Conservation (phyloP, 2,888 invertebrate species). For the Geophilus truncorum region DNA sequence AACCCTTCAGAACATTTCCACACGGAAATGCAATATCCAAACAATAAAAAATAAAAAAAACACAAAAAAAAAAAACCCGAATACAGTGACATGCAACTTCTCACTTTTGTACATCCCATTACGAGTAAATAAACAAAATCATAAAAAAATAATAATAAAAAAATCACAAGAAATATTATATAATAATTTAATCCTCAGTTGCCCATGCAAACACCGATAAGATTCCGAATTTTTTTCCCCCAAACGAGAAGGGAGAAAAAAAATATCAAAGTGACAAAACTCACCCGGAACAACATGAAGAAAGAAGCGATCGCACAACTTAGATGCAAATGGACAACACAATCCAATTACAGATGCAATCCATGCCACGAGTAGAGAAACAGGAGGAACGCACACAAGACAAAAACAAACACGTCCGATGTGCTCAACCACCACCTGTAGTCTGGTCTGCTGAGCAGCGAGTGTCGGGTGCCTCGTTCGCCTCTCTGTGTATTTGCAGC, state of each 20-base stretch:
- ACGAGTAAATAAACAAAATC: too few relatives aligned
- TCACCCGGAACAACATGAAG: constrained; percentile 27
- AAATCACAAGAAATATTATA: too few relatives aligned
- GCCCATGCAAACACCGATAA: too few relatives aligned
- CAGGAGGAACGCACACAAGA: neutral
- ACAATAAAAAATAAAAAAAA: neutral
- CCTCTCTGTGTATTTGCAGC: neutral
- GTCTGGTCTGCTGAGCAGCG: neutral
- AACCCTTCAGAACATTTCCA: neutral
- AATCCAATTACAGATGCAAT: neutral
- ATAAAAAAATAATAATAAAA: too few relatives aligned
- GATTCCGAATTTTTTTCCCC: too few relatives aligned
- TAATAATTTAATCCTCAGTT: too few relatives aligned
- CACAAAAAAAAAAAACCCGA: neutral
- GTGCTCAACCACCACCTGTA: constrained; percentile 18
- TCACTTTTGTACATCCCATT: too few relatives aligned
- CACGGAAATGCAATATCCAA: neutral
- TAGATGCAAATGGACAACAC: neutral
- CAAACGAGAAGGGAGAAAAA: neutral
- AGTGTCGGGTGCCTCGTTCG: neutral
- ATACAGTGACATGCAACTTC: neutral
- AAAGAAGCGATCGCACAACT: neutral
- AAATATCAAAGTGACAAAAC: neutral
- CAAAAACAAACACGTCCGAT: neutral
- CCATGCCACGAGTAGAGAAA: neutral